Evolutionary conservation across 1,140 invertebrate species (phyloP), one percentile per base, ranked within the genome.

Genomic region (Heliconius nattereri): DNA sequence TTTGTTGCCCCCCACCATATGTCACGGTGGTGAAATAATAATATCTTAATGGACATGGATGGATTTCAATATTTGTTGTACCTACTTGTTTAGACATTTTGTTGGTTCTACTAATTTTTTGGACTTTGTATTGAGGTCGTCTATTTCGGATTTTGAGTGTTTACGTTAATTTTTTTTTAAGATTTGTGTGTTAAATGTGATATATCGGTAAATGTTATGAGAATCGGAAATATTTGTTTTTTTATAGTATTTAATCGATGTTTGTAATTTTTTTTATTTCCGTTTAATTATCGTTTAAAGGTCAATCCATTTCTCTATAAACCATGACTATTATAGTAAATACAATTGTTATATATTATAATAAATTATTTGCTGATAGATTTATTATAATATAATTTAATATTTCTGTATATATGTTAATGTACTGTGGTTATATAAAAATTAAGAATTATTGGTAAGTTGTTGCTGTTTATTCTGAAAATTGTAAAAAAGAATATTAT

Each of bases 1-100:
- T 90, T 87, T 85, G 82, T 73, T 71, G 78, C 87, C 87, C 92
- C 90, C 89, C 85, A 79, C 83, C 91, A 92, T 94, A 92, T 92
- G 90, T 87, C 91, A 92, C 90, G 83, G 66, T 76, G 88, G 89
- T 84, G 92, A 92, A 92, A 89, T 83, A 76, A 78, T 72, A 72
- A 57, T 23, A n/a, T 72, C 7, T 72, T 72, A 72, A 72, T 72
- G 71, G 19, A 13, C n/a, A 72, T 72, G 71, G 19, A 13, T 37
- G 29, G 16, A 37, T 37, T 72, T 72, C 35, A 72, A 72, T 72
- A 19, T 72, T 72, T 72, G 71, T 32, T 11, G 16, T 72, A 40
- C 32, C 20, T 40, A 72, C 32, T 72, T 66, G 26, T 37, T 72
- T 72, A 72, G 71, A 72, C 20, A 72, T 72, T 52, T 35, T 72